Evolutionary conservation across 2,797 vertebrate genomes (phyloP).

Genomic region (Cirrhinus mrigala): DNA sequence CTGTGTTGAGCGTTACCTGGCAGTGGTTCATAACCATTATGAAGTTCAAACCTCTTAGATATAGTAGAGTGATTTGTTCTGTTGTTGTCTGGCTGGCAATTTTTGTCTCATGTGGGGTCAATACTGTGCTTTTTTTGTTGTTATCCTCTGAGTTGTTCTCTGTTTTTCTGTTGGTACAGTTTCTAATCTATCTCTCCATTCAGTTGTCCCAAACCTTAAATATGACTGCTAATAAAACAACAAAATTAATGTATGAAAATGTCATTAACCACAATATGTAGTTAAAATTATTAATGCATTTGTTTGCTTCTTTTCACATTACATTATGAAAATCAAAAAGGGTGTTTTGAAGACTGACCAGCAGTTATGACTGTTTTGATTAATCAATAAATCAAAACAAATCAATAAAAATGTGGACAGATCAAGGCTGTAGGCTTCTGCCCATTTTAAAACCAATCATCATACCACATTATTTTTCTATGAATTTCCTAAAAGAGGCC

Average conservation of each 20-base stretch:
- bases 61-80: not conserved
- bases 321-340: not conserved
- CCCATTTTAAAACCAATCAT: not conserved
- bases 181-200: not conserved
- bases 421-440: not conserved
- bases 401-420: not conserved
- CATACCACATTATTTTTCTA: not conserved
- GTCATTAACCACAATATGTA: not conserved
- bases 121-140: not conserved
- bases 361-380: not conserved
- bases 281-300: not conserved
- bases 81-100: not conserved
- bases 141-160: not conserved
- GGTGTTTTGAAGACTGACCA: not conserved
- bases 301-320: not conserved
- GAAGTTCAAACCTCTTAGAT: not conserved
- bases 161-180: not conserved
- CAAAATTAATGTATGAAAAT: not conserved
- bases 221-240: not conserved
- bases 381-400: not conserved
- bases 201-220: not conserved
- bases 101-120: not conserved
- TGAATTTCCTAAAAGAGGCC: not conserved
- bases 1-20: not conserved
- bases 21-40: constrained; percentile 4